These are phyloP conservation scores for Grallaria varia DNA, from an alignment of 2,113 vertebrate genomes.

Conservation along the genomic window DNA sequence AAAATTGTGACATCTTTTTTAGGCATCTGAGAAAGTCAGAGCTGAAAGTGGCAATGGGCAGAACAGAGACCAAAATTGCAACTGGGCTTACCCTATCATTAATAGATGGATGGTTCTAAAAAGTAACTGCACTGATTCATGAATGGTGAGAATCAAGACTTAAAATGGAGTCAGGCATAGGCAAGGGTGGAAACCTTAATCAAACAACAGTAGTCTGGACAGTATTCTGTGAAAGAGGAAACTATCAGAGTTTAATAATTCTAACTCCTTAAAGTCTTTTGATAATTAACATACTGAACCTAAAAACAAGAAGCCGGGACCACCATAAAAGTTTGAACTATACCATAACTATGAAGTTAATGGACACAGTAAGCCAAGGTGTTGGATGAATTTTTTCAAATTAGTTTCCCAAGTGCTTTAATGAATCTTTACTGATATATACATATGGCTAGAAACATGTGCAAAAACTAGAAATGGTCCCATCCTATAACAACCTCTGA, in stretches of 20 bases:
- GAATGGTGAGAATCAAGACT: not conserved
- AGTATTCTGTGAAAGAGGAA: rapidly evolving
- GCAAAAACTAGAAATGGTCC: not conserved
- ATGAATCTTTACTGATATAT: not conserved
- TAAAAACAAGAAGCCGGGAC: not conserved
- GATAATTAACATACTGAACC: not conserved
- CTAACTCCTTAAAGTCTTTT: not conserved
- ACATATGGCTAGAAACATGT: not conserved
- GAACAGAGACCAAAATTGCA: not conserved
- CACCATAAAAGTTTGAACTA: not conserved
- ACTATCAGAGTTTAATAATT: not conserved
- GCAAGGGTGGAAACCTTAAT: not conserved
- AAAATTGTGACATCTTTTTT: not conserved
- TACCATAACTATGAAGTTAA: not conserved
- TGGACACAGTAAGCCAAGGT: not conserved
- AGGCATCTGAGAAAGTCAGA: not conserved
- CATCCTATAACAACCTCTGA: not conserved
- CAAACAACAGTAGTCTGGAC: not conserved
- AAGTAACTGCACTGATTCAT: rapidly evolving
- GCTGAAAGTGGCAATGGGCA: not conserved
- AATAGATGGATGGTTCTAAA: not conserved
- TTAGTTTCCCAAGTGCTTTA: not conserved
- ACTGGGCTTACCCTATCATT: rapidly evolving
- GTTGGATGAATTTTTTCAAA: not conserved
- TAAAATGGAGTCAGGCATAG: not conserved